A percentile compares a stretch with the other conserved stretches of the same genome.
Evolutionary conservation across 2,888 invertebrate genomes (phyloP).

Genomic region (Siphlonurus alternatus): DNA sequence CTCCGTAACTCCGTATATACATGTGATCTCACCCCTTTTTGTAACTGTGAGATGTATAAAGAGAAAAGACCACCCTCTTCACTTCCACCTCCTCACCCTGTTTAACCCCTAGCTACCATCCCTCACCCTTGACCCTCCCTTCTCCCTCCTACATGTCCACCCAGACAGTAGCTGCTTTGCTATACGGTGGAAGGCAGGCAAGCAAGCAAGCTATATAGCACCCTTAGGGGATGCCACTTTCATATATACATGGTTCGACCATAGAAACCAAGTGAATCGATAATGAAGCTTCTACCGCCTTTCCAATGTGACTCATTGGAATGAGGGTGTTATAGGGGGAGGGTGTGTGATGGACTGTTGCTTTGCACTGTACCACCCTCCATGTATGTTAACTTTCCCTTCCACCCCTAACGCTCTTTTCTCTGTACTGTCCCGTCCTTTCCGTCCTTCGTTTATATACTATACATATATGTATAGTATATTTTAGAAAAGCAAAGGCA

Average conservation of each 20-base stretch:
- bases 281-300: neutral
- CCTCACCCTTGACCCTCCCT: neutral
- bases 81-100: neutral
- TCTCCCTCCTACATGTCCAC: too few species aligned
- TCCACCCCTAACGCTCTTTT: neutral
- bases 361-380: too few species aligned
- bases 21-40: neutral
- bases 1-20: too few species aligned
- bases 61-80: neutral
- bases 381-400: too few species aligned
- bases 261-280: neutral
- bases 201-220: too few species aligned
- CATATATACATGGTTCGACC: too few species aligned
- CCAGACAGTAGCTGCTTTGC: too few species aligned
- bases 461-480: neutral
- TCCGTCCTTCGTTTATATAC: neutral
- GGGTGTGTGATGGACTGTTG: neutral
- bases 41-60: neutral
- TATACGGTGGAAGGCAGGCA: too few species aligned
- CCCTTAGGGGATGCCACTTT: constrained; percentile 1
- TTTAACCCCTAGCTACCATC: neutral
- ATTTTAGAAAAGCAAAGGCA: neutral
- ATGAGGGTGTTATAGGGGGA: neutral
- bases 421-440: neutral
- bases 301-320: neutral